Evolutionary conservation across 1,140 invertebrate species (phyloP).

Genomic region (Oreohelix idahoensis): DNA sequence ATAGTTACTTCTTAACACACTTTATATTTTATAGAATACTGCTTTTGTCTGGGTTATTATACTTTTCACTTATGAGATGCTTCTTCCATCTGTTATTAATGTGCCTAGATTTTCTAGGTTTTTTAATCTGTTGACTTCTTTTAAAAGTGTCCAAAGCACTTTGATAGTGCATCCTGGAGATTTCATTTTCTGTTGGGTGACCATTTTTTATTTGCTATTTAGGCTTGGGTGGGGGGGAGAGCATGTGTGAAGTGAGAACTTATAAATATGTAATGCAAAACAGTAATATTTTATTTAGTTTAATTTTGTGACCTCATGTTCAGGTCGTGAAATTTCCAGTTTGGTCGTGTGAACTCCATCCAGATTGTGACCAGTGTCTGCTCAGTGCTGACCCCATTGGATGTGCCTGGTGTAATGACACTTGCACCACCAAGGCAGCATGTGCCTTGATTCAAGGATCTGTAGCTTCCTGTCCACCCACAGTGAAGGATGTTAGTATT

Average conservation of each 20-base stretch:
- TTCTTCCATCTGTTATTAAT: too few relatives aligned
- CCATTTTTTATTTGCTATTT: too few relatives aligned
- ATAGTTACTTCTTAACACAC: too few relatives aligned
- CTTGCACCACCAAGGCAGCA: conserved; percentile 50
- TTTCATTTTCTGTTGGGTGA: too few relatives aligned
- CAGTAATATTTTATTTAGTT: neutral
- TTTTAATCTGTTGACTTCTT: too few relatives aligned
- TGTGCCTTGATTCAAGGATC: conserved; percentile 11
- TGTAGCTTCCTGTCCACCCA: neutral
- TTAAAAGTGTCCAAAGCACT: too few relatives aligned
- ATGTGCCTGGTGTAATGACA: conserved; percentile 70
- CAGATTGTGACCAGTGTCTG: conserved; percentile 65
- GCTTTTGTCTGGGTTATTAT: too few relatives aligned
- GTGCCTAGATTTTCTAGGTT: too few relatives aligned
- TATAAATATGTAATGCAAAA: neutral
- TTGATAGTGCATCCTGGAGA: too few relatives aligned
- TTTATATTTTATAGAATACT: too few relatives aligned
- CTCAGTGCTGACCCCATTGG: conserved; percentile 60
- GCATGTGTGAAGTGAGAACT: neutral
- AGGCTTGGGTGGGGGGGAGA: too few relatives aligned
- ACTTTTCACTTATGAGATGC: too few relatives aligned
- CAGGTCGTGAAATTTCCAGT: conserved; percentile 67
- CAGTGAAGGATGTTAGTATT: neutral
- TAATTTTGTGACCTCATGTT: neutral
- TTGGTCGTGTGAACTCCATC: conserved; percentile 63